phyloP scores from a whole-genome alignment of 2,797 vertebrate species.

The Danio tinwini region DNA sequence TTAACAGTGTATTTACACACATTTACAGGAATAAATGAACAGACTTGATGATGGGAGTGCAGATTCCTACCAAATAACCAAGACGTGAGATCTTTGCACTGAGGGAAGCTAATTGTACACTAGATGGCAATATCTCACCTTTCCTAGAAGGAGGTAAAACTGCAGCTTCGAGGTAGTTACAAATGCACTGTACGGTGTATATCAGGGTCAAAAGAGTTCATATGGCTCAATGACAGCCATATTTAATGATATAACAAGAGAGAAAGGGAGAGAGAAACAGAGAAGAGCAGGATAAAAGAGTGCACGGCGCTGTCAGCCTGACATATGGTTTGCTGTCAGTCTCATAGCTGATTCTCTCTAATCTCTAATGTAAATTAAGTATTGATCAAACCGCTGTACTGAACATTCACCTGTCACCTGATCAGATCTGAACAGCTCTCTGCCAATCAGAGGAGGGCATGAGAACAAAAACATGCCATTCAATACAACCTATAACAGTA shows the following conservation, averaged over 20 bases:
- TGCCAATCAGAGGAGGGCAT: conserved; percentile 17
- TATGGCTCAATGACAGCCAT: conserved; percentile 22
- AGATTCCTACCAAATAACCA: too few relatives aligned
- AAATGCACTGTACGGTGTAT: not conserved
- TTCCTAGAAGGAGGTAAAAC: not conserved
- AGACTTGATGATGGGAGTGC: too few relatives aligned
- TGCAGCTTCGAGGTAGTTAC: not conserved
- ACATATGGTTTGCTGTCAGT: conserved; percentile 34
- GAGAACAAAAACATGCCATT: not conserved
- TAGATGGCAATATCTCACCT: conserved; percentile 46
- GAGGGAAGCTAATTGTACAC: conserved; percentile 21
- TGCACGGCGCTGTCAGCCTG: conserved; percentile 3
- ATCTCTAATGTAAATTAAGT: conserved; percentile 43
- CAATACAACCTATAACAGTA: not conserved
- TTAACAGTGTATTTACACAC: too few relatives aligned
- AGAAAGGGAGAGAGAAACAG: not conserved
- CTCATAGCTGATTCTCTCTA: conserved; percentile 37
- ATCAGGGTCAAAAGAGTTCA: conserved; percentile 33
- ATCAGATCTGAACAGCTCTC: conserved; percentile 36
- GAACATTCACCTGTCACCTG: conserved; percentile 20
- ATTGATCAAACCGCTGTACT: conserved; percentile 29
- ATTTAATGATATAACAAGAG: conserved; percentile 23
- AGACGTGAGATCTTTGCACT: not conserved
- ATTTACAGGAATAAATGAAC: too few relatives aligned
- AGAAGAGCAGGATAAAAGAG: conserved; percentile 29